Evolutionary conservation across 2,797 vertebrate genomes (phyloP).

Genomic region (Lerista edwardsae): DNA sequence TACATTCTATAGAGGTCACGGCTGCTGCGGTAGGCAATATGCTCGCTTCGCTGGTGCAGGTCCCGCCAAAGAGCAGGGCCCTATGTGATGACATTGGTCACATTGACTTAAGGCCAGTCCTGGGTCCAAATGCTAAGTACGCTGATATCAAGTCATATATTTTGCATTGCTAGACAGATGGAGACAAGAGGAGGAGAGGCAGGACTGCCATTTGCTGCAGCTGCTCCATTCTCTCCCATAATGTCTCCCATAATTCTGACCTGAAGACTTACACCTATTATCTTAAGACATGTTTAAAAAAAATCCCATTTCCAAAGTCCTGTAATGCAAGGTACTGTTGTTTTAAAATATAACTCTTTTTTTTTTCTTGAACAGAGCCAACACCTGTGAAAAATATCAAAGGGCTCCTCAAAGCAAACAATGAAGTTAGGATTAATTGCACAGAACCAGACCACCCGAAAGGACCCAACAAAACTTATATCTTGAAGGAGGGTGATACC

Average conservation of each 20-base stretch:
- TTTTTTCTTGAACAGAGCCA: constrained; percentile 14
- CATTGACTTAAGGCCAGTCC: too few species aligned
- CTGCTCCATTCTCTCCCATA: too few species aligned
- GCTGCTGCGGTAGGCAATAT: too few species aligned
- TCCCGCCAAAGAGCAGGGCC: too few species aligned
- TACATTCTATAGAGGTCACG: too few species aligned
- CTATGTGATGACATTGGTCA: too few species aligned
- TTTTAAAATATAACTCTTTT: not conserved
- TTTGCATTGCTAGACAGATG: not conserved
- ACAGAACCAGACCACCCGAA: accelerated
- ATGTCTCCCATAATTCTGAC: not conserved
- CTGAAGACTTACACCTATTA: not conserved
- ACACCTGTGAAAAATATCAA: accelerated
- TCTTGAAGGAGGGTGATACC: not conserved
- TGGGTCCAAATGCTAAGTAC: not conserved
- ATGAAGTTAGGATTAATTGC: constrained; percentile 12
- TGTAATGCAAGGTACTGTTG: too few species aligned
- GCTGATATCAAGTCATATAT: not conserved
- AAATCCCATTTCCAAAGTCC: not conserved
- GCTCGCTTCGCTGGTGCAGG: too few species aligned
- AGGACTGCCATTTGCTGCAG: not conserved
- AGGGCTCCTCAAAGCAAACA: accelerated
- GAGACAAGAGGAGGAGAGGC: not conserved
- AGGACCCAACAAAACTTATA: not conserved
- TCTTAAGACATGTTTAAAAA: not conserved